phyloP scores from a whole-genome alignment of 1,140 invertebrate species.

The Telenomus remus region DNA sequence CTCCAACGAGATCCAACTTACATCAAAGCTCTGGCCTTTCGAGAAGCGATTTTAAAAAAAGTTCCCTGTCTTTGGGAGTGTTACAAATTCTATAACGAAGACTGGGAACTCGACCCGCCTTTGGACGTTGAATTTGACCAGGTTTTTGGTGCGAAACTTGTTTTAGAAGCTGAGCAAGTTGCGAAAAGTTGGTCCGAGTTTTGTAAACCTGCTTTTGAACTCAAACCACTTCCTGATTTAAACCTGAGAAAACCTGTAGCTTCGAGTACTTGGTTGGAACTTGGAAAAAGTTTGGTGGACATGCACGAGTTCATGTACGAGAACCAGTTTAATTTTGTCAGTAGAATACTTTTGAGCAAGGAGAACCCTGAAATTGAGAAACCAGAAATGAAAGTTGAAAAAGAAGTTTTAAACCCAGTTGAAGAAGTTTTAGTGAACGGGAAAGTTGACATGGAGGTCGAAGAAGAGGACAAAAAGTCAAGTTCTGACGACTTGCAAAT shows the following conservation, averaged over 20 bases:
- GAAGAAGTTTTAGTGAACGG: constrained; percentile 56
- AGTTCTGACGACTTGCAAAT: constrained; percentile 67
- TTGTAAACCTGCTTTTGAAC: constrained; percentile 74
- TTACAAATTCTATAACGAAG: constrained; percentile 80
- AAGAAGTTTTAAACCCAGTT: constrained; percentile 62
- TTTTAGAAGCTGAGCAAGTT: constrained; percentile 81
- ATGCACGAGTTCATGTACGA: constrained; percentile 82
- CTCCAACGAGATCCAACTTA: constrained; percentile 85
- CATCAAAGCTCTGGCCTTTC: constrained; percentile 84
- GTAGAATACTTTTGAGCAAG: constrained; percentile 39
- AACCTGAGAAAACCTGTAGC: constrained; percentile 78
- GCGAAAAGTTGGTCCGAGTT: constrained; percentile 77
- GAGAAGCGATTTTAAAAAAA: constrained; percentile 84
- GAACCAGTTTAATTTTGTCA: constrained; percentile 74
- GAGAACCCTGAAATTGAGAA: constrained; percentile 31
- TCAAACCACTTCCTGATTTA: constrained; percentile 78
- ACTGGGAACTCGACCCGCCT: constrained; percentile 79
- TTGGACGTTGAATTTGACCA: constrained; percentile 77
- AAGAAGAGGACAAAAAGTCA: constrained; percentile 68
- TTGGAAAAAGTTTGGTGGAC: constrained; percentile 81
- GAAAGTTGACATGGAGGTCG: constrained; percentile 60
- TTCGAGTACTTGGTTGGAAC: constrained; percentile 79
- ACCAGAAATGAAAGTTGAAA: constrained; percentile 36
- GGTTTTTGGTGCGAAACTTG: constrained; percentile 76
- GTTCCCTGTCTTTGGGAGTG: constrained; percentile 82